Evolutionary conservation across 2,113 vertebrate species (phyloP).

Genomic region (Geothlypis trichas): DNA sequence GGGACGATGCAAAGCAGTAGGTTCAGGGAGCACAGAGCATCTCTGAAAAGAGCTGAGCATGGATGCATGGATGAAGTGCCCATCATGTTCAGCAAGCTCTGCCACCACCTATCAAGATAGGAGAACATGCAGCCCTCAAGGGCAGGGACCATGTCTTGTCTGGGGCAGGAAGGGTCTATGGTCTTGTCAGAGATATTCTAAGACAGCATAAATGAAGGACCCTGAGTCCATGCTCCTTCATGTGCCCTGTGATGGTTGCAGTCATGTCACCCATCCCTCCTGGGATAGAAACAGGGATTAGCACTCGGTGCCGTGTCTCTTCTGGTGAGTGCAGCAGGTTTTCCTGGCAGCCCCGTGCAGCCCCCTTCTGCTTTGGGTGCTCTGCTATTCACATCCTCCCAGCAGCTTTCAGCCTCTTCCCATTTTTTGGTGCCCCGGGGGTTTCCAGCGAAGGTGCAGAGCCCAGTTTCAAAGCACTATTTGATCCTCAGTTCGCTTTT

Average conservation of each 20-base stretch:
- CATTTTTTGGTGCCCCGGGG: background rate
- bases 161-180: background rate
- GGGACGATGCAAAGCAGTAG: background rate
- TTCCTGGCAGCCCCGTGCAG: background rate
- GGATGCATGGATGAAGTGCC: background rate
- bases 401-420: background rate
- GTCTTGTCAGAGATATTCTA: background rate
- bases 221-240: background rate
- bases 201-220: background rate
- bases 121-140: background rate
- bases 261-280: background rate
- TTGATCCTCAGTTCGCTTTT: slow-evolving; percentile 30
- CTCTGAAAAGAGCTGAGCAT: background rate
- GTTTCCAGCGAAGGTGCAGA: background rate
- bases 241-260: background rate
- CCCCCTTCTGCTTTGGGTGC: accelerated
- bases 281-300: background rate
- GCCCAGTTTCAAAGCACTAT: background rate
- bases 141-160: background rate
- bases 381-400: background rate
- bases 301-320: background rate
- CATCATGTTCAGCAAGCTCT: background rate
- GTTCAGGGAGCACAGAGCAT: background rate
- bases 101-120: background rate
- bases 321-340: background rate